phyloP scores from a whole-genome alignment of 2,888 invertebrate species.

The Agrotis puta region DNA sequence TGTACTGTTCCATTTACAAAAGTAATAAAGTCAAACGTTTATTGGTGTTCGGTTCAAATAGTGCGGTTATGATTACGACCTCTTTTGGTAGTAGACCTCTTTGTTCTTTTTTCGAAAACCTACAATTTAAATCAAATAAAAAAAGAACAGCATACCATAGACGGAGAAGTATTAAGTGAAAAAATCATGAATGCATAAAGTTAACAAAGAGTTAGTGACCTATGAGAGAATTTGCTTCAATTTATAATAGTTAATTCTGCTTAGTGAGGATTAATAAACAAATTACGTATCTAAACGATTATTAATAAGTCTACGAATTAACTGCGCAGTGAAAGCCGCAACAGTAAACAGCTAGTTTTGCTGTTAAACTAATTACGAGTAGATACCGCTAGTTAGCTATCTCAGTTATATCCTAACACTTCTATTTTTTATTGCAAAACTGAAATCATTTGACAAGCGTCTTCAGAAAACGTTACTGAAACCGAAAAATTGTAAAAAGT shows the following conservation, averaged over 20 bases:
- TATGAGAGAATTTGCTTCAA: not conserved
- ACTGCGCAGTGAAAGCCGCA: constrained; percentile 10
- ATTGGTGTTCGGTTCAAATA: constrained; percentile 6
- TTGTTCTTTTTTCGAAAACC: constrained; percentile 10
- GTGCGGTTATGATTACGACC: constrained; percentile 33
- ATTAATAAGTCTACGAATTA: constrained; percentile 14
- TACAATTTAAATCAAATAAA: not conserved
- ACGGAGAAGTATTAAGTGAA: not conserved
- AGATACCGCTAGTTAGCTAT: constrained; percentile 19
- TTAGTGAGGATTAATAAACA: not conserved
- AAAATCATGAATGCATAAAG: not conserved
- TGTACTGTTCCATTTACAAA: constrained; percentile 49
- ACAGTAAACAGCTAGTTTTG: constrained; percentile 22
- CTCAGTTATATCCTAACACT: constrained; percentile 2
- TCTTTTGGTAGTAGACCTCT: constrained; percentile 18
- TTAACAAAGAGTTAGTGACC: not conserved
- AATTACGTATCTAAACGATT: not conserved
- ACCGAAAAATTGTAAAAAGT: constrained; percentile 53
- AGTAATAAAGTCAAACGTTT: constrained; percentile 40
- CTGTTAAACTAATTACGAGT: constrained; percentile 14
- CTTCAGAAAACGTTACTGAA: constrained; percentile 30
- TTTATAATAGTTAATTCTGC: not conserved
- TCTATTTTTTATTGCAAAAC: constrained; percentile 21
- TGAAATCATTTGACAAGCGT: constrained; percentile 22
- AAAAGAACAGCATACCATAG: not conserved